Conservation (phyloP, 2,888 invertebrate species). For the Yponomeuta evonymella region DNA sequence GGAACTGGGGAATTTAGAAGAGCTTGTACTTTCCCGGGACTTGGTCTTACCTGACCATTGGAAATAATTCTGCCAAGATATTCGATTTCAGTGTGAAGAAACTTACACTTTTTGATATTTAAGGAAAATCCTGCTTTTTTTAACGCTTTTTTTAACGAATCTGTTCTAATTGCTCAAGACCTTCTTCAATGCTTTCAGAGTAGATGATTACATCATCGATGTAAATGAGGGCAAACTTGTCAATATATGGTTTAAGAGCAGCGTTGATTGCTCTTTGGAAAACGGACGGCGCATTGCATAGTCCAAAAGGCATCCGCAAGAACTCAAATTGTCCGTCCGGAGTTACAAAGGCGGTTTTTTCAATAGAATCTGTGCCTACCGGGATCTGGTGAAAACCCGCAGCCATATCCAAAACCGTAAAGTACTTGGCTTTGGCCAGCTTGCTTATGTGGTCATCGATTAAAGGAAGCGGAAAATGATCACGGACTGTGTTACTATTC, state of each 20-base stretch:
- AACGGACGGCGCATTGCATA: not conserved
- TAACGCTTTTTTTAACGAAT: not conserved
- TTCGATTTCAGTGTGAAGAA: not conserved
- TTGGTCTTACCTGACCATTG: too few species aligned
- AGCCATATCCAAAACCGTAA: not conserved
- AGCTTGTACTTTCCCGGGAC: too few species aligned
- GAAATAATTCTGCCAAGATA: slow-evolving; percentile 4
- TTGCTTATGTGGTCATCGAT: slow-evolving; percentile 5
- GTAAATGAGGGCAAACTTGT: not conserved
- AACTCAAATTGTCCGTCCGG: slow-evolving; percentile 1
- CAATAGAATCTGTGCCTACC: not conserved
- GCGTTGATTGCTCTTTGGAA: not conserved
- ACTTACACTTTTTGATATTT: not conserved
- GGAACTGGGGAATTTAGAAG: too few species aligned
- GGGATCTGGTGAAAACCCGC: not conserved
- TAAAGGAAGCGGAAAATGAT: not conserved
- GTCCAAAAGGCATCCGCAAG: slow-evolving; percentile 3
- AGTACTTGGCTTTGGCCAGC: not conserved
- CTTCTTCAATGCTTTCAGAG: not conserved
- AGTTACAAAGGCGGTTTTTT: slow-evolving; percentile 6
- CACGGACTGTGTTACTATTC: not conserved
- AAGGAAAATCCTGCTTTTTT: not conserved
- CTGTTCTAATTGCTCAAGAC: not conserved
- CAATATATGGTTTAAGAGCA: not conserved
- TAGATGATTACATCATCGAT: slow-evolving; percentile 6